Conservation (phyloP, 2,797 vertebrate species). For the Acanthopagrus latus region DNA sequence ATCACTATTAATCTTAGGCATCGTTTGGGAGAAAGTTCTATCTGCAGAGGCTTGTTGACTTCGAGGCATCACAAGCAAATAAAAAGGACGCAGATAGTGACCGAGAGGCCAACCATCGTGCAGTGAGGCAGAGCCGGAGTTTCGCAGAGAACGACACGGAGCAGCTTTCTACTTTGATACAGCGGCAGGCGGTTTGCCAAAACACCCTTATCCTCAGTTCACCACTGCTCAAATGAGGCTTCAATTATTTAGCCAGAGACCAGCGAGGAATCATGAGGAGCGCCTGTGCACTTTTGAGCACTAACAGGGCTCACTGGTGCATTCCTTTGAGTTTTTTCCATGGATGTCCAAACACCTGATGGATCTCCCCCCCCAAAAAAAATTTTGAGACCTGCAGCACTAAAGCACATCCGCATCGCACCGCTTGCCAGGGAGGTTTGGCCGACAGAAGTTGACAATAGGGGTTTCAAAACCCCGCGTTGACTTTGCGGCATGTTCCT, state of each 20-base stretch:
- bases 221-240: constrained; percentile 53
- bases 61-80: constrained; percentile 39
- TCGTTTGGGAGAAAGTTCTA: constrained; percentile 17
- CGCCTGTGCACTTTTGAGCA: constrained; percentile 30
- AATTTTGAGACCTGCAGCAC: constrained; percentile 17
- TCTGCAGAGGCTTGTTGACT: constrained; percentile 43
- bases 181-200: constrained; percentile 52
- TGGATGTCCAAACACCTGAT: constrained; percentile 34
- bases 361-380: neutral
- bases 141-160: constrained; percentile 41
- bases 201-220: constrained; percentile 53
- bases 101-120: constrained; percentile 13
- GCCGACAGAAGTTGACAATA: constrained; percentile 49
- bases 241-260: constrained; percentile 66
- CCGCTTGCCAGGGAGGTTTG: constrained; percentile 11
- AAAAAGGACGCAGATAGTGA: constrained; percentile 45
- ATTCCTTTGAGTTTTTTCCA: neutral
- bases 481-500: constrained; percentile 38
- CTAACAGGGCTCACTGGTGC: constrained; percentile 15
- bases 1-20: constrained; percentile 42
- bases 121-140: constrained; percentile 20
- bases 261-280: constrained; percentile 40
- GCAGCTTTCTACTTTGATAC: constrained; percentile 52
- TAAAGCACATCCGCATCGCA: constrained; percentile 39
- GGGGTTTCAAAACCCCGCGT: constrained; percentile 44